phyloP scores from a whole-genome alignment of 2,113 vertebrate species.

The Chauna torquata region DNA sequence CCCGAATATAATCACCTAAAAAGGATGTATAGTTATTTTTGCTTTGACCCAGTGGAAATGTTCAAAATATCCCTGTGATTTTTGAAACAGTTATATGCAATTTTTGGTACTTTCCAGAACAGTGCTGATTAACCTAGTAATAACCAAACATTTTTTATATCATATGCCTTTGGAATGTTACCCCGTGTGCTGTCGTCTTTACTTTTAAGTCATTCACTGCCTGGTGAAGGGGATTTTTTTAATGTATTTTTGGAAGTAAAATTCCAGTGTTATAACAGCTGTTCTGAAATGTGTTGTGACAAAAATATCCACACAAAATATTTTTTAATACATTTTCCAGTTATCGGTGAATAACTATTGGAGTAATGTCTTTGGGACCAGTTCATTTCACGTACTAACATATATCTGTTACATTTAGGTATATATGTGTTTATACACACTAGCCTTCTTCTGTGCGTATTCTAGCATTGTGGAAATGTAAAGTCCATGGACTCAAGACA shows the following conservation, averaged over 20 bases:
- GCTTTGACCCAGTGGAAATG: slow-evolving; percentile 63
- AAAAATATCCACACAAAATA: slow-evolving; percentile 66
- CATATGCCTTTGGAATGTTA: slow-evolving; percentile 25
- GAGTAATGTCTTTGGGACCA: not conserved
- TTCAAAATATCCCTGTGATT: slow-evolving; percentile 55
- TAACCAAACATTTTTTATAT: slow-evolving; percentile 56
- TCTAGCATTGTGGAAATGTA: not conserved
- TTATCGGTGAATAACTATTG: slow-evolving; percentile 20
- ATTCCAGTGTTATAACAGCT: slow-evolving; percentile 69
- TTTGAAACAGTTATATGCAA: slow-evolving; percentile 47
- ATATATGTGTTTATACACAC: not conserved
- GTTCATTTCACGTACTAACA: not conserved
- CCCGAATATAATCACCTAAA: slow-evolving; percentile 71
- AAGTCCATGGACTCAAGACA: not conserved
- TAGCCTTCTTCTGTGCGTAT: not conserved
- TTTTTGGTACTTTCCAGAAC: slow-evolving; percentile 73
- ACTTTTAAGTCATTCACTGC: slow-evolving; percentile 28
- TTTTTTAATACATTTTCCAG: slow-evolving; percentile 53
- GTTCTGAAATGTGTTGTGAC: slow-evolving; percentile 59
- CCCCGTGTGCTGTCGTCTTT: not conserved
- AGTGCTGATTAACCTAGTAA: slow-evolving; percentile 70
- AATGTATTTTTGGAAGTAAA: slow-evolving; percentile 40
- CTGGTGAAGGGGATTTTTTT: slow-evolving; percentile 8
- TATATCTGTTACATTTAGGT: not conserved
- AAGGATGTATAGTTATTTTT: slow-evolving; percentile 68